Evolutionary conservation across 2,888 invertebrate species (phyloP), one percentile per base, ranked within the genome.

Genomic region (Autographa pulchrina): DNA sequence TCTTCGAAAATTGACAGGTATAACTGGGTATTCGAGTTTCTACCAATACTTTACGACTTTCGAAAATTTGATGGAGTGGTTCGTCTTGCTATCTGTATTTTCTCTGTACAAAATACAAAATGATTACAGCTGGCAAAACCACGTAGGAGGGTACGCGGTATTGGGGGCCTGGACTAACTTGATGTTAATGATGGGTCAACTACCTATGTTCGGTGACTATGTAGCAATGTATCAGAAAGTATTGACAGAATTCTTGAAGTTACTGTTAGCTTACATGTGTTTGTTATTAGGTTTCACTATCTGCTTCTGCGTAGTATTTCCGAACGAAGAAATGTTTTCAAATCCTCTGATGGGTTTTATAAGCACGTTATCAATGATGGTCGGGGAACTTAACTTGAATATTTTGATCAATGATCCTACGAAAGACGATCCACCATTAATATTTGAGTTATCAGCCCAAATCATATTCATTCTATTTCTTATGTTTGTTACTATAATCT

Each of bases 141-240:
- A 98, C 86, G 97, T 98, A 1, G 98, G 98, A 0, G 98, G 98
- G 0, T 98, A 98, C 87, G 98, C 98, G 0, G 98, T 98, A 0
- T 93, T 98, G 1, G 97, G 98, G 54, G 98, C 98, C 14, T 98
- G 98, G 98, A 98, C 98, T 2, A 98, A 98, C 91, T 96, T 98
- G 20, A 98, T 98, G 98, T 90, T 98, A 65, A 98, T 98, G 97
- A 97, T 98, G 89, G 98, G 98, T 5, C 98, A 98, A 85, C 93
- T 98, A 62, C 98, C 98, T 0, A 97, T 98, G 90, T 98, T 98
- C 85, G 98, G 98, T 58, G 98, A 98, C 41, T 98, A 98, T 88
- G 98, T 98, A 0, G 98, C 98, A 0, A 98, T 98, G 98, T 98
- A 98, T 83, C 98, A 98, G 1, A 97, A 98, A 89, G 98, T 98